Percentiles rank a stretch among this genome's conserved stretches.
These are phyloP conservation scores for Tupiocoris notatus DNA, from an alignment of 2,888 invertebrate genomes.

Conservation along the genomic window DNA sequence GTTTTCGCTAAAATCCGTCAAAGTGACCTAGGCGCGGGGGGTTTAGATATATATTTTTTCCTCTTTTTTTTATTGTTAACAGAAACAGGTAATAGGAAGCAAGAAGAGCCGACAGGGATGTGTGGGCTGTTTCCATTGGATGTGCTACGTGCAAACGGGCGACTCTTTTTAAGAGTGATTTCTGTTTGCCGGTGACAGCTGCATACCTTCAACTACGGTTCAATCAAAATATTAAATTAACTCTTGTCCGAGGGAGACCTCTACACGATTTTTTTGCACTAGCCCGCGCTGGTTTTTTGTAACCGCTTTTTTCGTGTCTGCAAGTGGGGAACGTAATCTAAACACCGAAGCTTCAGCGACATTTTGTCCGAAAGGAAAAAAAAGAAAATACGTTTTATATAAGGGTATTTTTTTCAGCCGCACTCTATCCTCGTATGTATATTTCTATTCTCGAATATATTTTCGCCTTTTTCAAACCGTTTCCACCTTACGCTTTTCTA, in stretches of 20 bases:
- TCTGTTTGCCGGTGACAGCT: conserved; percentile 40
- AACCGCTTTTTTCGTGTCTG: not conserved
- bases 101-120: not conserved
- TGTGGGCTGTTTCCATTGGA: conserved; percentile 24
- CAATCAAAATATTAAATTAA: conserved; percentile 42
- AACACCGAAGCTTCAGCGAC: conserved; percentile 38
- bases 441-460: conserved; percentile 36
- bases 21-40: not conserved
- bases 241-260: conserved; percentile 28
- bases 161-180: conserved; percentile 37
- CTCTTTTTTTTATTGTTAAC: not conserved
- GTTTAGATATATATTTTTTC: not conserved
- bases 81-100: not conserved
- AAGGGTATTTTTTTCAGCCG: conserved; percentile 13
- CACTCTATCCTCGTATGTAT: conserved; percentile 1
- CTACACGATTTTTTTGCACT: conserved; percentile 22
- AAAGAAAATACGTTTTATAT: conserved; percentile 28
- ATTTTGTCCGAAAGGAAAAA: conserved; percentile 19
- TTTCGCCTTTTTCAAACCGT: conserved; percentile 4
- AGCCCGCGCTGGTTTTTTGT: not conserved
- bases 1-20: not conserved
- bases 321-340: conserved; percentile 33
- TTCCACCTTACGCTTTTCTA: not conserved
- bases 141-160: conserved; percentile 31
- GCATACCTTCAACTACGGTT: conserved; percentile 41